phyloP scores from a whole-genome alignment of 1,140 invertebrate genomes.

The Drusus annulatus region DNA sequence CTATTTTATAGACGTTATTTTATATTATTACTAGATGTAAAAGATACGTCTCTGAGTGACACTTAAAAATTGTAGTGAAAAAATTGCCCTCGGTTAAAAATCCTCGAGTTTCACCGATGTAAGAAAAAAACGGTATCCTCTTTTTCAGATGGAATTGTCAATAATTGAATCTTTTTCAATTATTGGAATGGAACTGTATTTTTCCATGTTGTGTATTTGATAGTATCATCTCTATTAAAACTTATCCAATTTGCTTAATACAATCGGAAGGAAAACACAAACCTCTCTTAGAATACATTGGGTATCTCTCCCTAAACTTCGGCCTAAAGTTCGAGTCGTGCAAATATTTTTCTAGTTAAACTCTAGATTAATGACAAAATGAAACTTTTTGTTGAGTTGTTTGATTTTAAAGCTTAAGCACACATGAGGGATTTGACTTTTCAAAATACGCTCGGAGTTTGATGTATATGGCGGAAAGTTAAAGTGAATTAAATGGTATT shows the following conservation, averaged over 20 bases:
- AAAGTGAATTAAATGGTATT: conserved; percentile 11
- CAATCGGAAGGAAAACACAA: conserved; percentile 10
- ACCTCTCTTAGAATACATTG: conserved; percentile 10
- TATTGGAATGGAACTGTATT: too few species aligned
- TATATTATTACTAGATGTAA: too few species aligned
- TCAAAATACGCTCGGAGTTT: conserved; percentile 8
- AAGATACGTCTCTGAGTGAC: too few species aligned
- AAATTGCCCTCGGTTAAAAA: too few species aligned
- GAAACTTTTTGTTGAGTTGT: conserved; percentile 29
- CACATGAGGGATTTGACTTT: background rate
- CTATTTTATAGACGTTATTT: too few species aligned
- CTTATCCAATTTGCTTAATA: conserved; percentile 24
- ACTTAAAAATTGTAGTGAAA: too few species aligned
- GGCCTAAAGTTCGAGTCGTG: background rate
- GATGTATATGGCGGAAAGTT: conserved; percentile 6
- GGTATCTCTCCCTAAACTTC: conserved; percentile 6
- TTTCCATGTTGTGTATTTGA: too few species aligned
- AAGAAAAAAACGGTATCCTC: too few species aligned
- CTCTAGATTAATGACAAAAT: conserved; percentile 37
- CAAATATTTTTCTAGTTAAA: conserved; percentile 29
- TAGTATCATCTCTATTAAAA: conserved; percentile 24
- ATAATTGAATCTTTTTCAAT: too few species aligned
- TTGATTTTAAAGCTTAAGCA: conserved; percentile 10
- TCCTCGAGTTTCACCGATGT: too few species aligned
- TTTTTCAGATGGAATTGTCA: too few species aligned